A percentile compares a stretch with the other conserved stretches of the same genome.
Evolutionary conservation across 2,797 vertebrate species (phyloP).

Genomic region (Dromococcyx pavoninus): DNA sequence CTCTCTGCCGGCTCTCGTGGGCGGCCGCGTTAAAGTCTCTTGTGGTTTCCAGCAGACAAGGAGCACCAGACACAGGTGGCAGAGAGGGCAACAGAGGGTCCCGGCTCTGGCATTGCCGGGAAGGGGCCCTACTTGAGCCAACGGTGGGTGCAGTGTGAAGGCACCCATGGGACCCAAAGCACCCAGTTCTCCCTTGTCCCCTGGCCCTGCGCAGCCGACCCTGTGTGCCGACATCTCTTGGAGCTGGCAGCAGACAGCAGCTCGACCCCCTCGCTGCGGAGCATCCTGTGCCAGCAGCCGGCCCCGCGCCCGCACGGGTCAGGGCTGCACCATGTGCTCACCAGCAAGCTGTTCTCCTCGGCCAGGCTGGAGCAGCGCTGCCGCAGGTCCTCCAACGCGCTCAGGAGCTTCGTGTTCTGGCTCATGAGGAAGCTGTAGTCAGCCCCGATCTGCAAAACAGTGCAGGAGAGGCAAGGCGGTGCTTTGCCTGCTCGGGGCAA

Average conservation of each 20-base stretch:
- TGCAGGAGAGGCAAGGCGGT: not conserved
- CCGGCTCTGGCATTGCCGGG: fast-evolving
- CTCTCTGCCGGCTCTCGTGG: not conserved
- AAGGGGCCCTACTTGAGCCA: not conserved
- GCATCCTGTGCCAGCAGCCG: fast-evolving
- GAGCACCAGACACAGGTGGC: not conserved
- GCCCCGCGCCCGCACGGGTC: not conserved
- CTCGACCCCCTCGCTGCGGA: not conserved
- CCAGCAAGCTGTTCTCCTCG: slow-evolving; percentile 93
- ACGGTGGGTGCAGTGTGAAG: fast-evolving
- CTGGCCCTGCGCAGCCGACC: not conserved
- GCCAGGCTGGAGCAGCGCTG: slow-evolving; percentile 87
- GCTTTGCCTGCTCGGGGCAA: not conserved
- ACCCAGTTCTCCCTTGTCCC: not conserved
- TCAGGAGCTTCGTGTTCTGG: slow-evolving; percentile 89
- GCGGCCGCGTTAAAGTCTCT: not conserved
- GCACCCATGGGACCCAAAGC: not conserved
- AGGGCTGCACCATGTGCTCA: slow-evolving; percentile 67
- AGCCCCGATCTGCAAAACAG: slow-evolving; percentile 18
- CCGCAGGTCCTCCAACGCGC: slow-evolving; percentile 86
- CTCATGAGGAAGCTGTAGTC: slow-evolving; percentile 78
- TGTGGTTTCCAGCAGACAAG: not conserved
- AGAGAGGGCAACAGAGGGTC: not conserved
- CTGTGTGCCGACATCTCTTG: fast-evolving
- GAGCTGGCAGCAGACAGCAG: not conserved